phyloP scores from a whole-genome alignment of 2,888 invertebrate genomes.

The Acanthosepion lycidas region DNA sequence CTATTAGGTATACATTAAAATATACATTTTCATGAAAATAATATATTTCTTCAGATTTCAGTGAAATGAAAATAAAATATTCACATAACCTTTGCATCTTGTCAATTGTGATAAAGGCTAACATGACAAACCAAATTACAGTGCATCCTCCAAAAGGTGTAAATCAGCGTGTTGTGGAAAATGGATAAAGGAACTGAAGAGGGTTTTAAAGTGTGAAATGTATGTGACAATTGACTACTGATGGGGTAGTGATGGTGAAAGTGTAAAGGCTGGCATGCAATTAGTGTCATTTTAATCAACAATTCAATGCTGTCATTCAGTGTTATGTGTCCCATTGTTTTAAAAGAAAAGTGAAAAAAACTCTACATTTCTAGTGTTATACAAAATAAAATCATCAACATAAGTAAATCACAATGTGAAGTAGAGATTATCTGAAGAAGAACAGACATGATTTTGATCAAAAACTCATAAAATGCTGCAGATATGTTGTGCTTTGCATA shows the following conservation, averaged over 20 bases:
- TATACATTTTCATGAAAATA: not conserved
- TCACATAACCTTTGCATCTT: not conserved
- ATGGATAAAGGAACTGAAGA: not conserved
- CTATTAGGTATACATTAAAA: not conserved
- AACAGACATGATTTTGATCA: not conserved
- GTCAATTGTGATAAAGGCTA: not conserved
- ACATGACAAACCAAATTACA: not conserved
- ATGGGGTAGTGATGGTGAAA: not conserved
- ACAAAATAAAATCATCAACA: not conserved
- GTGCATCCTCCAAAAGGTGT: not conserved
- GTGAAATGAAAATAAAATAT: not conserved
- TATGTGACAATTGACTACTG: not conserved
- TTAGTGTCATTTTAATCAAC: not conserved
- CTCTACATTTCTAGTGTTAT: not conserved
- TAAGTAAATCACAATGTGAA: not conserved
- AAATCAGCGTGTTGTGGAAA: not conserved
- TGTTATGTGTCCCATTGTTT: not conserved
- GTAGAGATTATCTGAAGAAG: conserved; percentile 10
- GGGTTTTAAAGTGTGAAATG: not conserved
- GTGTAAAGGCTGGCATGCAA: conserved; percentile 23
- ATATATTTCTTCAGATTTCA: not conserved
- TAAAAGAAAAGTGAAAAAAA: conserved; percentile 13
- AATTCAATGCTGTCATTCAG: conserved; percentile 22
- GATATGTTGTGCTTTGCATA: not conserved
- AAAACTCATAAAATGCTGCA: not conserved